These are phyloP conservation scores for Caenorhabditis zanzibari DNA, from an alignment of 2,888 invertebrate species.

Conservation along the genomic window DNA sequence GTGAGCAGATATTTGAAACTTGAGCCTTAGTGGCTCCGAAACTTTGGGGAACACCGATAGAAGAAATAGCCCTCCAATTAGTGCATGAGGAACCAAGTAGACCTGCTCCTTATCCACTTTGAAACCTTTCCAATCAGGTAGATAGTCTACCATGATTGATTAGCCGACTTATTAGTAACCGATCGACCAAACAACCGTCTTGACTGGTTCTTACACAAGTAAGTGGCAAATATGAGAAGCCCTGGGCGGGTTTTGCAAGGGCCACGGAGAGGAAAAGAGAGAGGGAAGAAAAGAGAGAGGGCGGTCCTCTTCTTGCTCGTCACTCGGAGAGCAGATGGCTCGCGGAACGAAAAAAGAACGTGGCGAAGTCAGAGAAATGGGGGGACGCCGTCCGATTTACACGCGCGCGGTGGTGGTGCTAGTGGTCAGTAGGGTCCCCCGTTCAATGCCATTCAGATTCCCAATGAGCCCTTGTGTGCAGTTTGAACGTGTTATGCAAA, in stretches of 20 bases:
- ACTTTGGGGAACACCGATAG: conserved; percentile 65
- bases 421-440: conserved; percentile 47
- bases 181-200: conserved; percentile 36
- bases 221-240: conserved; percentile 58
- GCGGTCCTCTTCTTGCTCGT: conserved; percentile 43
- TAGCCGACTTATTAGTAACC: conserved; percentile 28
- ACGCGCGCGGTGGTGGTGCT: neutral
- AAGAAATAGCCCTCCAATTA: conserved; percentile 65
- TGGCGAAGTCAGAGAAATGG: conserved; percentile 44
- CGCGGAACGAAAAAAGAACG: conserved; percentile 51
- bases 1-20: conserved; percentile 71
- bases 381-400: conserved; percentile 37
- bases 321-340: conserved; percentile 64
- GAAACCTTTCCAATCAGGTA: conserved; percentile 5
- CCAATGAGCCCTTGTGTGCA: conserved; percentile 39
- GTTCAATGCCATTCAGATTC: conserved; percentile 28
- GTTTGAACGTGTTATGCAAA: conserved; percentile 1
- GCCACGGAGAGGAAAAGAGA: conserved; percentile 26
- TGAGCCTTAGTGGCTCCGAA: conserved; percentile 37
- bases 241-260: conserved; percentile 15
- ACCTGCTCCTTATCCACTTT: conserved; percentile 24
- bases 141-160: conserved; percentile 4
- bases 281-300: conserved; percentile 13
- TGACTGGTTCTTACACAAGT: conserved; percentile 55
- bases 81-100: conserved; percentile 60